Percentiles rank a stretch among this genome's conserved stretches.
phyloP scores from a whole-genome alignment of 2,113 vertebrate species.

The Eulacestoma nigropectus region DNA sequence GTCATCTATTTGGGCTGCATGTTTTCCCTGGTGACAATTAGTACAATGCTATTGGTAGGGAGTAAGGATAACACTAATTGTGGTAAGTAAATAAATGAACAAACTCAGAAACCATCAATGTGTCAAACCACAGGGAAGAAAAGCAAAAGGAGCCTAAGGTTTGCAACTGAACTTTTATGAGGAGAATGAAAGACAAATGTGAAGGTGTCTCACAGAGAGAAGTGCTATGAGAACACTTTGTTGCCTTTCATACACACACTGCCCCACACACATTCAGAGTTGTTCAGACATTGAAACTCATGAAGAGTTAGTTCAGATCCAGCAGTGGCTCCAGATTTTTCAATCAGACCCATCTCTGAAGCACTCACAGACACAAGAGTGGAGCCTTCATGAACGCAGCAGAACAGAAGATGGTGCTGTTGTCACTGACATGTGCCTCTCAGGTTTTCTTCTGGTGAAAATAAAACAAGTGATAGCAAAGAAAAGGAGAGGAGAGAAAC shows the following conservation, averaged over 20 bases:
- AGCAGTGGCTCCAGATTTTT: neutral
- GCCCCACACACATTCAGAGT: neutral
- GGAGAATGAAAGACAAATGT: neutral
- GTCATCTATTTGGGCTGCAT: neutral
- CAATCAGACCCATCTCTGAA: neutral
- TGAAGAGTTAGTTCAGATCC: neutral
- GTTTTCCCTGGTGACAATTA: neutral
- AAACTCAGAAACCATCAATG: neutral
- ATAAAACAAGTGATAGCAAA: neutral
- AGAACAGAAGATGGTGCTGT: conserved; percentile 65
- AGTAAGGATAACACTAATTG: neutral
- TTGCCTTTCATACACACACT: neutral
- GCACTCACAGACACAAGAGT: neutral
- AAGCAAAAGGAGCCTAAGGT: neutral
- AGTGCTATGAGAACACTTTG: neutral
- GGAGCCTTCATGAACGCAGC: neutral
- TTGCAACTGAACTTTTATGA: neutral
- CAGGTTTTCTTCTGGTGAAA: neutral
- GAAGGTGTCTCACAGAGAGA: neutral
- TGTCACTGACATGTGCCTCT: neutral
- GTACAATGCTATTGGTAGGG: neutral
- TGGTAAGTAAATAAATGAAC: neutral
- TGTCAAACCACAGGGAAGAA: neutral
- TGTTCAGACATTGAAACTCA: neutral
- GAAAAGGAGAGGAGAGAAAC: neutral